Base-by-base conservation (phyloP, 2,888 invertebrate species). In the Dynastes tityus region DNA sequence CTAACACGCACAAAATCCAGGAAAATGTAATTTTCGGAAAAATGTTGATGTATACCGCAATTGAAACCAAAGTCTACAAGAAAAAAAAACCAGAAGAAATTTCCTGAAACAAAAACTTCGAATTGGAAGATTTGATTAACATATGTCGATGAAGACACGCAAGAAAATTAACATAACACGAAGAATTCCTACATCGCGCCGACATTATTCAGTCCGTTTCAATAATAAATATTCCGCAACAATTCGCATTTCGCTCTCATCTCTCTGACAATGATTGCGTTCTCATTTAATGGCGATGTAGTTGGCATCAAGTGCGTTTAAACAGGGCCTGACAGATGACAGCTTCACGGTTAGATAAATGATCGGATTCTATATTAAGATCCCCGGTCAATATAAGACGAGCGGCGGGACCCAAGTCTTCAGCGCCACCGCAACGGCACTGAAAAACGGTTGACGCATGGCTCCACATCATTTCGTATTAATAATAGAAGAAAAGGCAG, bases 281-380 rank as follows among this genome's bases (percentile, higher is more conserved):
- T 74, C 58, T 67, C 53, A 78, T 75, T 78, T 78, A 75, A 75
- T 78, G 68, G 51, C 71, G 45, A 71, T 65, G 71, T 78, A 51
- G 63, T 61, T 51, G 71, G 63, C 71, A 53, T 53, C 51, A 63
- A 67, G 16, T 65, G 40, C 51, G 45, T 78, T 71, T 63, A 76
- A 71, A 67, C 74, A 65, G 65, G 75, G 80, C 77, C 81, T 82
- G 83, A 83, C 83, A 81, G 80, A 81, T 83, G 83, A 83, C 83
- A 83, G 81, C 79, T 76, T 78, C 81, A 64, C 80, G 79, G 78
- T 80, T 83, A 84, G 83, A 84, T 84, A 84, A 84, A 84, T 84
- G 84, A 84, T 84, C 82, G 76, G 83, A 81, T 74, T 80, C 83
- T 84, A 84, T 82, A 84, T 84, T 83, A 83, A 84, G 83, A 81